Conservation (phyloP, 1,140 invertebrate genomes). For the Antheraea pernyi region DNA sequence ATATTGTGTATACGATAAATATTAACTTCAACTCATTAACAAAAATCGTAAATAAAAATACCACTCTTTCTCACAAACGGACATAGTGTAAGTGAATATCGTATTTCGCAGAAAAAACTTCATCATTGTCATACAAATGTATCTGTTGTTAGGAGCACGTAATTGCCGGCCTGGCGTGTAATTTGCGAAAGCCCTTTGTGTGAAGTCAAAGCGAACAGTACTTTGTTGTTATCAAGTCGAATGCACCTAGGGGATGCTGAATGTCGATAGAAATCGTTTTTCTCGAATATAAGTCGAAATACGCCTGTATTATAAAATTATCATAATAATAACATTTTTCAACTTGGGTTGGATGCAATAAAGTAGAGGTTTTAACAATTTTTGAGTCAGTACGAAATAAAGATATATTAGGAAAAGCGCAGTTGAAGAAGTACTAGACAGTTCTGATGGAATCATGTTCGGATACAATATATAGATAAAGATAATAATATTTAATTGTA, state of each 20-base stretch:
- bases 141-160: conserved; percentile 61
- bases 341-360: no score
- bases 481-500: no score
- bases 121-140: conserved; percentile 74
- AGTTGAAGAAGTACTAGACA: no score
- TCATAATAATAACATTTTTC: no score
- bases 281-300: not conserved
- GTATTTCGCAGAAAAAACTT: conserved; percentile 50
- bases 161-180: conserved; percentile 64
- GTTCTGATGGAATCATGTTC: no score
- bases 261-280: not conserved
- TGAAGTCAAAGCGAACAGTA: conserved; percentile 44
- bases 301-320: no score
- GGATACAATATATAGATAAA: no score
- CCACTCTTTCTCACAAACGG: not conserved
- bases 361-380: no score
- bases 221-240: conserved; percentile 35
- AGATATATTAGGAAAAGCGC: no score
- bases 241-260: conserved; percentile 16
- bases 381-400: no score
- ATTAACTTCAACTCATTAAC: not conserved
- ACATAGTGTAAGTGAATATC: conserved; percentile 34
- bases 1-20: not conserved
- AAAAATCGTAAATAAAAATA: not conserved
- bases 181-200: conserved; percentile 62